Evolutionary conservation across 2,113 vertebrate genomes (phyloP), one percentile per base, ranked within the genome.

Genomic region (Coptodon rendalli): DNA sequence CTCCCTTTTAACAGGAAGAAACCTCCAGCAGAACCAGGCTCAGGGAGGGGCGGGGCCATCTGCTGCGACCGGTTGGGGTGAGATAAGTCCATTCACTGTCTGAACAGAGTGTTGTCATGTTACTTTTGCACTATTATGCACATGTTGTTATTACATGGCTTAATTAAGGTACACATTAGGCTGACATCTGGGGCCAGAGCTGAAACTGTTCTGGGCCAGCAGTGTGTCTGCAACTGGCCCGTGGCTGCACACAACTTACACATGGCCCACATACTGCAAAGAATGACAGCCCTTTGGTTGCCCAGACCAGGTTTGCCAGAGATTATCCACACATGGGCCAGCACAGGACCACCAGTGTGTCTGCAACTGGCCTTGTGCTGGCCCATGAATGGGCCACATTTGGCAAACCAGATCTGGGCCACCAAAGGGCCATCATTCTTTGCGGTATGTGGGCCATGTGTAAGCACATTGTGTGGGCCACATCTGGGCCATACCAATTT

Each of bases 101-200:
- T 12, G 3, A 54, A 0, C 52, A 54, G 43, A 16, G 52, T 22
- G 12, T 54, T 2, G 0, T 24, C n/a, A 54, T 54, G 53, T 54
- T 2, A 6, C n/a, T 54, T 54, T 54, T 24, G 53, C n/a, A 24
- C n/a, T 54, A 24, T 6, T 24, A 24, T 54, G n/a, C n/a, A 54
- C 53, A 22, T 22, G 6, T 54, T 54, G 10, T 54, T 54, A 54
- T 54, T 54, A 54, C 3, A 53, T 53, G 52, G 52, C 52, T 53
- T 53, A 6, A 53, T 22, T 53, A 53, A 11, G n/a, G n/a, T 4
- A 54, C 52, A 54, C 9, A 54, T 24, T 24, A 54, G 10, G n/a
- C 53, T 54, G 53, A 24, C 53, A 54, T 54, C n/a, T 6, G 53
- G 53, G n/a, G 3, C 53, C 53, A 54, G 10, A 24, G 10, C 2